Conservation (phyloP, 2,888 invertebrate species). For the Mimas tiliae region DNA sequence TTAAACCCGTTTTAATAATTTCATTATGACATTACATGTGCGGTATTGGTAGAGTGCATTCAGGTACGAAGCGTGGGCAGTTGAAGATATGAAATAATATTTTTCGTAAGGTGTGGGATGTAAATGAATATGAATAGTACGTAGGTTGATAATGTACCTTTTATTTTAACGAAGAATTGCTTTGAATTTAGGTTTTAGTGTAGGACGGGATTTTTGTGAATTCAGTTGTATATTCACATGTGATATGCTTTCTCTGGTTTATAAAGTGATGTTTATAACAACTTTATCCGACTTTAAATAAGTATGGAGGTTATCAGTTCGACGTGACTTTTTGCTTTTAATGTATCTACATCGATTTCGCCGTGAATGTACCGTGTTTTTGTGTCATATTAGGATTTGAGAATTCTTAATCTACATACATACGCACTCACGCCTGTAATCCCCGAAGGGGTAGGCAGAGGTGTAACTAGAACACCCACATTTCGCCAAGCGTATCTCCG, state of each 20-base stretch:
- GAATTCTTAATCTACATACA: too few relatives aligned
- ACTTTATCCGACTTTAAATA: too few relatives aligned
- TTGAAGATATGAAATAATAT: constrained; percentile 9
- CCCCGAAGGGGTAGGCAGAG: too few relatives aligned
- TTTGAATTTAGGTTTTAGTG: not conserved
- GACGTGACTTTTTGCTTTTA: too few relatives aligned
- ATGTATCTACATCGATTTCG: too few relatives aligned
- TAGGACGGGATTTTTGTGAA: not conserved
- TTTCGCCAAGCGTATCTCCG: too few relatives aligned
- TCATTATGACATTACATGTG: constrained; percentile 49
- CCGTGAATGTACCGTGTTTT: too few relatives aligned
- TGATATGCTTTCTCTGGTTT: not conserved
- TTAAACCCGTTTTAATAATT: constrained; percentile 53
- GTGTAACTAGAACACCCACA: too few relatives aligned
- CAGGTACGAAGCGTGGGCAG: constrained; percentile 11
- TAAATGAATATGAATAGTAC: constrained; percentile 5
- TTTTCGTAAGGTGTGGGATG: constrained; percentile 11
- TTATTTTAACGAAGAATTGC: not conserved
- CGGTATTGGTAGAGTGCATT: constrained; percentile 13
- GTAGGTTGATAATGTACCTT: constrained; percentile 4
- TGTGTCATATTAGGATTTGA: too few relatives aligned
- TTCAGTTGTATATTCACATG: not conserved
- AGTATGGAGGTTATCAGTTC: too few relatives aligned
- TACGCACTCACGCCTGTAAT: too few relatives aligned
- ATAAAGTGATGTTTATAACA: too few relatives aligned